Conservation (phyloP, 2,888 invertebrate genomes). For the Noctuana brunneofusca region DNA sequence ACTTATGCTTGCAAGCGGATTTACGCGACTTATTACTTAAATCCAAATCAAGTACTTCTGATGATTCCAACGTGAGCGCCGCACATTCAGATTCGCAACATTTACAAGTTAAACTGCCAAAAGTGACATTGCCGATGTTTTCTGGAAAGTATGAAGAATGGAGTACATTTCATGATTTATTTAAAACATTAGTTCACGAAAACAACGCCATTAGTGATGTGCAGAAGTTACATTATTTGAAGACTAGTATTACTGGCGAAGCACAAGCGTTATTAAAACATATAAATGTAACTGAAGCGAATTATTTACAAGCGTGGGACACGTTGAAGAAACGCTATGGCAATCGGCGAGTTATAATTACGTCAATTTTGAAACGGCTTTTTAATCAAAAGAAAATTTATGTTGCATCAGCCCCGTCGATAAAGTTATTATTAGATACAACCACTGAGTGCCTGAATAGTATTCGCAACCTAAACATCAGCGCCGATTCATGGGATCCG, state of each 20-base stretch:
- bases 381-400: conserved; percentile 12
- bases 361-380: conserved; percentile 11
- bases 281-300: conserved; percentile 29
- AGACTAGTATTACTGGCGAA: conserved; percentile 25
- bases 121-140: conserved; percentile 20
- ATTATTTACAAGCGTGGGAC: conserved; percentile 32
- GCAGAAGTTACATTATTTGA: conserved; percentile 21
- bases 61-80: neutral
- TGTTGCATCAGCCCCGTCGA: neutral
- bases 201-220: conserved; percentile 26
- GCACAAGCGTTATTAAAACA: conserved; percentile 28
- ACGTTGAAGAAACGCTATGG: conserved; percentile 20
- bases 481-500: conserved; percentile 38
- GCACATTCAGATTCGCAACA: neutral
- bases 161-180: conserved; percentile 28
- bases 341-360: conserved; percentile 13
- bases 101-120: conserved; percentile 6
- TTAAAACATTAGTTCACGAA: conserved; percentile 31
- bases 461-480: conserved; percentile 14
- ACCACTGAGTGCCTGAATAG: conserved; percentile 27
- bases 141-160: conserved; percentile 21
- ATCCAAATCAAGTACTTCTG: neutral
- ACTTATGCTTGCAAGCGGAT: neutral
- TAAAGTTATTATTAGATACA: conserved; percentile 30
- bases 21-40: neutral